These are phyloP conservation scores for Cephonodes hylas DNA, from an alignment of 2,888 invertebrate species.

Conservation along the genomic window DNA sequence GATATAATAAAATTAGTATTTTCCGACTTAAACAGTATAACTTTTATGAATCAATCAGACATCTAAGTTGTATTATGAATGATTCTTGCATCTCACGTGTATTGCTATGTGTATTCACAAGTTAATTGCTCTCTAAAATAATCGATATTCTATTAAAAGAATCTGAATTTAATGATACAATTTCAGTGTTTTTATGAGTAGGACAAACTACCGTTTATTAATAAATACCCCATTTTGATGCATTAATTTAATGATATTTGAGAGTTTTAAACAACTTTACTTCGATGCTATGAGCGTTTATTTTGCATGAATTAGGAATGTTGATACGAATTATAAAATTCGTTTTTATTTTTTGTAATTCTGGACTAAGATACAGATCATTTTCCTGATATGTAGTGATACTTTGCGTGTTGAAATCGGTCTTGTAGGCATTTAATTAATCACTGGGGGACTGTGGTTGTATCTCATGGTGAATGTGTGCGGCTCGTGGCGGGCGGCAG, in stretches of 20 bases:
- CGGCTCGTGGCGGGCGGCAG: conserved; percentile 22
- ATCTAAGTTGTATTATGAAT: background rate
- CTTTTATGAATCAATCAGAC: background rate
- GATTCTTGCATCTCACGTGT: background rate
- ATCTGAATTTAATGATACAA: background rate
- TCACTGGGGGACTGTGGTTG: background rate
- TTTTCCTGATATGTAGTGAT: background rate
- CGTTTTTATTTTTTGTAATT: too few species aligned
- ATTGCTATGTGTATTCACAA: background rate
- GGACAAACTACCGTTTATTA: too few species aligned
- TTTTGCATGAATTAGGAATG: too few species aligned
- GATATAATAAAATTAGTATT: background rate
- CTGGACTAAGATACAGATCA: background rate
- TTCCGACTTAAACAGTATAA: background rate
- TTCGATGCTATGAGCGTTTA: background rate
- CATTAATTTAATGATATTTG: background rate
- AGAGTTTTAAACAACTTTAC: background rate
- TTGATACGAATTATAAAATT: too few species aligned
- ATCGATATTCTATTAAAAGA: background rate
- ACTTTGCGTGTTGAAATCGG: background rate
- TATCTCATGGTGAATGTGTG: background rate
- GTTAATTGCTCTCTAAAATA: conserved; percentile 5
- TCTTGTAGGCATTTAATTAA: background rate
- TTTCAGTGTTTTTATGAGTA: background rate
- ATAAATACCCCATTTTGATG: background rate